Base-by-base conservation (phyloP, 2,888 invertebrate species). In the Dexiosoma caninum region DNA sequence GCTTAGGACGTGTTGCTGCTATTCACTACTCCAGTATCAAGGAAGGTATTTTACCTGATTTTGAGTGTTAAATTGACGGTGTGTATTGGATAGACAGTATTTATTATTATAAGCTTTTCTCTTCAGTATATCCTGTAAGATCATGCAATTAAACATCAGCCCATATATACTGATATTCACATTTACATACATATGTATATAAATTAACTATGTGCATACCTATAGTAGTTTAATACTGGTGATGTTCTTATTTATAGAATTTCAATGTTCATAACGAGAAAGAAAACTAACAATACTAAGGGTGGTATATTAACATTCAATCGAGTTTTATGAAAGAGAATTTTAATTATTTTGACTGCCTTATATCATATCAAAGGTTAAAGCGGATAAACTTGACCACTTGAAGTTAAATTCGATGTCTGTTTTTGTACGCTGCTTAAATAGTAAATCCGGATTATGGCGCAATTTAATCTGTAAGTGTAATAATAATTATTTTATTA, bases 391-490 rank as follows among this genome's bases (percentile, higher is more conserved):
- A 57, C 19, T n/a, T 27, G 30, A 40, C 7, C 21, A 40, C 21
- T 57, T 46, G 9, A 23, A 19, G 19, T 44, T n/a, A 8, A 60
- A 70, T 21, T 69, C 62, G 69, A 77, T 72, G 72, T 59, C 49
- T 71, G 7, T 23, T n/a, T 57, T 9, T 19, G 32, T 44, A 23
- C 9, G 23, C 35, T 23, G 14, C 46, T 27, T 62, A 42, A 53
- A 9, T 30, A 5, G 7, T 27, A 59, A 51, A 32, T 12, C 49
- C 40, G 62, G 57, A 81, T 59, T 72, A 81, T 81, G 81, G 81
- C 81, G 62, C 81, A 81, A 77, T 77, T 77, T 62, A 60, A 69
- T 64, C 40, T 81, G 81, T 81, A 67, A 81, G 81, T 77, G 19
- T 4, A 67, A 23, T 1, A 60, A 30, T 46, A 21, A 35, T 62